Evolutionary conservation across 2,888 invertebrate species (phyloP), one percentile per base, ranked within the genome.

Genomic region (Emmelina monodactyla): DNA sequence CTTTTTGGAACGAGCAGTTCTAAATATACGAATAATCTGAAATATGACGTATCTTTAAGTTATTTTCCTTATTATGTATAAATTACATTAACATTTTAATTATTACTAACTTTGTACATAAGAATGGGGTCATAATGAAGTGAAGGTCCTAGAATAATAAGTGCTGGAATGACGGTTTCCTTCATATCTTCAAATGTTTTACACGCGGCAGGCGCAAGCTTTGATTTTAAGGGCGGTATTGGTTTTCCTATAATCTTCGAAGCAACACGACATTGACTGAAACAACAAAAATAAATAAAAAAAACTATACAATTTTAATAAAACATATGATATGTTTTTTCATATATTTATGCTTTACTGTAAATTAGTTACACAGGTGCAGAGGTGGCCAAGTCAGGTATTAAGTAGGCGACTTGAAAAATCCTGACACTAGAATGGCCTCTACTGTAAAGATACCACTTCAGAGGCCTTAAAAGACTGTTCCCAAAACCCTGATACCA

Each of bases 71-170:
- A 9, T 25, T 10, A n/a, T 4, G 4, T 3, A 25, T 25, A 25
- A 10, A 25, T 25, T 19, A 25, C 5, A 32, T n/a, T 19, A 31
- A 32, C 1, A 16, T 3, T 2, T 71, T 66, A 49, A 75, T 58
- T 14, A 29, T 28, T 34, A 53, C 67, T 62, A 53, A 80, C 81
- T 62, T 98, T 99, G 64, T 93, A 92, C 84, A 97, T 87, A 11
- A 98, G 80, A 41, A 94, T 86, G 1, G 95, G 89, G 73, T 97
- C 94, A 50, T 85, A 85, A 53, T 93, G 89, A 36, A 97, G 78
- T 32, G 95, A 88, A 0, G 97, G 91, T 2, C 98, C 98, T 31
- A 98, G 80, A 9, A 88, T 82, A 40, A 88, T 79, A 12, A 97
- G 78, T 83, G 97, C 94, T 2, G 96, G 94, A 58, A 96, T 86